These are phyloP conservation scores for Zingel zingel DNA, from an alignment of 2,113 vertebrate genomes.

Conservation along the genomic window DNA sequence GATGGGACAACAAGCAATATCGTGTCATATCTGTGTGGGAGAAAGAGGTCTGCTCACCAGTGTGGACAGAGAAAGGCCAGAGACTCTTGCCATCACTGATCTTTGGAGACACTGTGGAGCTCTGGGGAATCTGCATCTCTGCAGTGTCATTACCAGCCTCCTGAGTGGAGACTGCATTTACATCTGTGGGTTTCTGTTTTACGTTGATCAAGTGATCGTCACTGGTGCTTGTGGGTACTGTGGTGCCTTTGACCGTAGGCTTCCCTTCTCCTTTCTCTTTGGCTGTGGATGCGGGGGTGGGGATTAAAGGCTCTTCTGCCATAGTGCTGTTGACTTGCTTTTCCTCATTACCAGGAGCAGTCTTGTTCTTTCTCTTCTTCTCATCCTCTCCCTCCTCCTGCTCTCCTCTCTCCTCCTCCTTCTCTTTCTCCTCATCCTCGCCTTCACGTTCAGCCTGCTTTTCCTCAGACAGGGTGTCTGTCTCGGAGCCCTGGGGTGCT, in stretches of 20 bases:
- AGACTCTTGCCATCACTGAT: conserved; percentile 57
- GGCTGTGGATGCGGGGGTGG: conserved; percentile 83
- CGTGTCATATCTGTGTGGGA: background rate
- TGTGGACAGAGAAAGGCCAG: conserved; percentile 93
- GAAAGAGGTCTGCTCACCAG: conserved; percentile 85
- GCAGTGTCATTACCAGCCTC: conserved; percentile 82
- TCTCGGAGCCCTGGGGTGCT: conserved; percentile 76
- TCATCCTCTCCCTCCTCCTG: conserved; percentile 87
- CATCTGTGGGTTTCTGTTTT: conserved; percentile 55
- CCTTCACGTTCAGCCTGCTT: conserved; percentile 86
- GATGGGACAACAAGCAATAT: background rate
- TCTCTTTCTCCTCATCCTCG: conserved; percentile 87
- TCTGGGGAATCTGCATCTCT: conserved; percentile 86
- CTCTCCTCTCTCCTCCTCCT: conserved; percentile 77
- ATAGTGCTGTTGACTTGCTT: conserved; percentile 57
- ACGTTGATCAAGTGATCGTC: conserved; percentile 47
- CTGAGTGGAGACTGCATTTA: conserved; percentile 82
- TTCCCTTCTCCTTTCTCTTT: conserved; percentile 83
- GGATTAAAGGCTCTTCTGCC: conserved; percentile 63
- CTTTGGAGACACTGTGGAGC: conserved; percentile 79
- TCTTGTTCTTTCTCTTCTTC: conserved; percentile 82
- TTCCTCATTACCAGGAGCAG: conserved; percentile 63
- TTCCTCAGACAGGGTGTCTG: conserved; percentile 81
- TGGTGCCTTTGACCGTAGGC: conserved; percentile 64
- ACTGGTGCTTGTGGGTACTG: conserved; percentile 63